Evolutionary conservation across 2,113 vertebrate species (phyloP).

Genomic region (Arenaria interpres): DNA sequence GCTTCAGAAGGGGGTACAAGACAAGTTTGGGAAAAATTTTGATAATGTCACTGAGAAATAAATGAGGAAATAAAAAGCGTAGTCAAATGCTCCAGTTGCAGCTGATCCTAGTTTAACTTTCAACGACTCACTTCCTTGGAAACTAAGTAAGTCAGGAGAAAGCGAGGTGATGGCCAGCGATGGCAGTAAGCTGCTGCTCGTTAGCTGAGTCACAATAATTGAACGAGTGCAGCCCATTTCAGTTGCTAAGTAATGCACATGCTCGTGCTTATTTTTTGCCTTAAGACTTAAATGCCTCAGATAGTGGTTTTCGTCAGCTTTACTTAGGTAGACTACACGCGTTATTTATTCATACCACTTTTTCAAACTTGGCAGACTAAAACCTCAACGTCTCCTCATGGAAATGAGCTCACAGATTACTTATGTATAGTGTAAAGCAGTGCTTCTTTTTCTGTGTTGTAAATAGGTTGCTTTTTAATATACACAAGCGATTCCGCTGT

Average conservation of each 20-base stretch:
- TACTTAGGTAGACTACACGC: neutral
- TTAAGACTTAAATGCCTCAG: neutral
- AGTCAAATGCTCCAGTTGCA: neutral
- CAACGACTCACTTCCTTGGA: neutral
- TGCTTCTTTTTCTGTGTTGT: neutral
- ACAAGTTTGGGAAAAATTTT: neutral
- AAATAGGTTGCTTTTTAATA: neutral
- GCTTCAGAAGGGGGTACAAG: neutral
- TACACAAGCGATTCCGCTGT: neutral
- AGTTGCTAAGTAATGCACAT: neutral
- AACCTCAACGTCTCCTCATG: neutral
- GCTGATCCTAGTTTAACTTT: neutral
- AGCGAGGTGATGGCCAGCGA: neutral
- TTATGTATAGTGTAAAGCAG: neutral
- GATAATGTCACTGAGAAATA: neutral
- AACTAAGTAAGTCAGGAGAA: neutral
- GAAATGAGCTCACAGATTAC: neutral
- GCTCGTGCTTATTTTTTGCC: neutral
- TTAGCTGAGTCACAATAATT: conserved; percentile 9
- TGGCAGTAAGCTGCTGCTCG: neutral
- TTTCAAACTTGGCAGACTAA: neutral
- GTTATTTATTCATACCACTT: conserved; percentile 11
- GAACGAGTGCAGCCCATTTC: neutral
- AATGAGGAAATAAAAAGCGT: conserved; percentile 17
- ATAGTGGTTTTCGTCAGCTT: neutral